Percentiles rank a stretch among this genome's conserved stretches.
Conservation (phyloP, 2,113 vertebrate species). For the Mandrillus leucophaeus region DNA sequence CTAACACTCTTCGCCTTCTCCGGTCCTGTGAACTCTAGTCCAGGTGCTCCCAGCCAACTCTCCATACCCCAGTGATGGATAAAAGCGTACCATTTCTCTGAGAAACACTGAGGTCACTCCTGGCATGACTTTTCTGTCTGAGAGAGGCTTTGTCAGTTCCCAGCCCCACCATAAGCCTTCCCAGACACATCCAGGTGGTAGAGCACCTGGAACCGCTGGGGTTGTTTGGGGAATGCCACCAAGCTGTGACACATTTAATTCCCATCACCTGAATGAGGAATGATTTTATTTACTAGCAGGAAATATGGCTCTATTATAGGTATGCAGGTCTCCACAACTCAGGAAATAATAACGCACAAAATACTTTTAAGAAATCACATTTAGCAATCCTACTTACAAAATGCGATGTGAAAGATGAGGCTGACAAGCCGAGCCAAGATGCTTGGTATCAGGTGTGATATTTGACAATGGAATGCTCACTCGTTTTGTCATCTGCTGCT, state of each 20-base stretch:
- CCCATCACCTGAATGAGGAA: constrained; percentile 57
- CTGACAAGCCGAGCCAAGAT: constrained; percentile 57
- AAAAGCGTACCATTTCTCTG: not conserved
- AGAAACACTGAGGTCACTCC: not conserved
- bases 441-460: constrained; percentile 63
- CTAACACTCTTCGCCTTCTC: not conserved
- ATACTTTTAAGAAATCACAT: constrained; percentile 73
- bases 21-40: not conserved
- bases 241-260: constrained; percentile 65
- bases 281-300: constrained; percentile 75
- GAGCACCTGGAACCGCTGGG: constrained; percentile 53
- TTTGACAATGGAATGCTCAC: constrained; percentile 66
- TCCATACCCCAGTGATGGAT: not conserved
- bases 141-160: not conserved
- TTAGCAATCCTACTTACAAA: constrained; percentile 73
- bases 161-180: not conserved
- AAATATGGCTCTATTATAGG: constrained; percentile 71
- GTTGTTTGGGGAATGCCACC: constrained; percentile 44
- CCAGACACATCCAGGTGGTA: constrained; percentile 61
- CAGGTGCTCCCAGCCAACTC: not conserved
- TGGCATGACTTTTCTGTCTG: not conserved
- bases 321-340: constrained; percentile 46
- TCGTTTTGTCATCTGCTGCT: constrained; percentile 71
- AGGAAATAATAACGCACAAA: constrained; percentile 68
- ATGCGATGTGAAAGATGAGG: constrained; percentile 58